Percentiles rank a stretch among this genome's conserved stretches.
Conservation (phyloP, 2,797 vertebrate species). For the Gambelia wislizenii region DNA sequence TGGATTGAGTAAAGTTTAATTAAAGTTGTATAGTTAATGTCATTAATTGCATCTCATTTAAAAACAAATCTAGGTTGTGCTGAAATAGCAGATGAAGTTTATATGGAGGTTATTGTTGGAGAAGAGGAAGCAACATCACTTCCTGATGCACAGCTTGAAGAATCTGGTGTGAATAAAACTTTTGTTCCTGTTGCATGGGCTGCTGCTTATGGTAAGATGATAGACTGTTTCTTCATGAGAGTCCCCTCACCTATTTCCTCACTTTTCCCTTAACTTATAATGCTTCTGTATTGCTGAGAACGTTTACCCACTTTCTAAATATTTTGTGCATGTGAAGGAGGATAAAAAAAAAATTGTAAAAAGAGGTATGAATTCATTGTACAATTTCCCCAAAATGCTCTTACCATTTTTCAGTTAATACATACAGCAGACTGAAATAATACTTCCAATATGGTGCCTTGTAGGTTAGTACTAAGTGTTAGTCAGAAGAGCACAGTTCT, state of each 20-base stretch:
- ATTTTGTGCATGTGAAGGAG: no score
- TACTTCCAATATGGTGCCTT: background rate
- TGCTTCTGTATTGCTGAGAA: background rate
- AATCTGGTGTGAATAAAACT: constrained; percentile 85
- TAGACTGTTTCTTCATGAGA: constrained; percentile 53
- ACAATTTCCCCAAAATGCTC: background rate
- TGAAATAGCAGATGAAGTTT: constrained; percentile 91
- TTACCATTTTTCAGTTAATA: background rate
- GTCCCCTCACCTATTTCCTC: background rate
- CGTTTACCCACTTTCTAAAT: background rate
- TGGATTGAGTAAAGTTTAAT: constrained; percentile 17
- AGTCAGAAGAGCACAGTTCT: background rate
- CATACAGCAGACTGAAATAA: background rate
- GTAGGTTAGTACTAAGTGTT: background rate
- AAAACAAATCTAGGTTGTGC: constrained; percentile 81
- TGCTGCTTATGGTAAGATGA: constrained; percentile 86
- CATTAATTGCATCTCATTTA: constrained; percentile 47
- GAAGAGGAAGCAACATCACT: constrained; percentile 87
- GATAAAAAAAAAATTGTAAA: no score
- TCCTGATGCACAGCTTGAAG: constrained; percentile 84
- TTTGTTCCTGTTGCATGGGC: constrained; percentile 90
- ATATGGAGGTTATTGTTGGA: constrained; percentile 91
- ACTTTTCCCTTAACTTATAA: constrained; percentile 4
- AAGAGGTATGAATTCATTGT: background rate
- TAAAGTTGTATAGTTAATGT: background rate